Evolutionary conservation across 2,888 invertebrate genomes (phyloP).

Genomic region (Kryphioiulus occultus): DNA sequence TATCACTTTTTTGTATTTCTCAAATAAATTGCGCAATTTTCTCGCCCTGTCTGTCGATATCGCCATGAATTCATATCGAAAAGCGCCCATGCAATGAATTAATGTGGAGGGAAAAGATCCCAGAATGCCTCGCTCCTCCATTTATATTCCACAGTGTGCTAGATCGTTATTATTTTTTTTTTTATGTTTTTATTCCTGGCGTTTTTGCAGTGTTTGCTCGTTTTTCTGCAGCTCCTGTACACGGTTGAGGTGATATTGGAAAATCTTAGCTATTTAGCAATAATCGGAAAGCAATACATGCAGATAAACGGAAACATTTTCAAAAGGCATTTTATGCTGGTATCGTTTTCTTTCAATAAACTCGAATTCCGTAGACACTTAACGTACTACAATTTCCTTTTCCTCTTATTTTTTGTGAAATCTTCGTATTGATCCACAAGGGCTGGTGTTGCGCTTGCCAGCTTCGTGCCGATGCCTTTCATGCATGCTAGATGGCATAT

Average conservation of each 20-base stretch:
- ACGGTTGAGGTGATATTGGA: slow-evolving; percentile 32
- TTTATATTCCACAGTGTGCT: neutral
- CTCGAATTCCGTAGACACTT: slow-evolving; percentile 20
- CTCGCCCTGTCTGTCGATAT: neutral
- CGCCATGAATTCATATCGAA: neutral
- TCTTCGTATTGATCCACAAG: neutral
- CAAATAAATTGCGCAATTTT: neutral
- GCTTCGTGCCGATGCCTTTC: neutral
- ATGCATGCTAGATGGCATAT: neutral
- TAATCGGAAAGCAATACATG: slow-evolving; percentile 40
- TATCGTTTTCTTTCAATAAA: slow-evolving; percentile 39
- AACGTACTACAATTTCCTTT: slow-evolving; percentile 35
- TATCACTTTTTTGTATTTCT: neutral
- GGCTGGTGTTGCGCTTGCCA: neutral
- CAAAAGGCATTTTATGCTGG: slow-evolving; percentile 32
- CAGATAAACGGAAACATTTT: slow-evolving; percentile 22
- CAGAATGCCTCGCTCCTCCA: neutral
- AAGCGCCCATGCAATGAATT: slow-evolving; percentile 8
- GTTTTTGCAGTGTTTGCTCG: slow-evolving; percentile 19
- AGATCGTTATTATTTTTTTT: slow-evolving; percentile 21
- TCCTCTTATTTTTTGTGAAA: neutral
- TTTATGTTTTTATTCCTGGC: neutral
- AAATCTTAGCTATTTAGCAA: slow-evolving; percentile 40
- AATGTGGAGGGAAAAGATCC: neutral
- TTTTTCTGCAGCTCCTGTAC: neutral